phyloP scores from a whole-genome alignment of 2,888 invertebrate species.

The Disparrhopalites patrizii region DNA sequence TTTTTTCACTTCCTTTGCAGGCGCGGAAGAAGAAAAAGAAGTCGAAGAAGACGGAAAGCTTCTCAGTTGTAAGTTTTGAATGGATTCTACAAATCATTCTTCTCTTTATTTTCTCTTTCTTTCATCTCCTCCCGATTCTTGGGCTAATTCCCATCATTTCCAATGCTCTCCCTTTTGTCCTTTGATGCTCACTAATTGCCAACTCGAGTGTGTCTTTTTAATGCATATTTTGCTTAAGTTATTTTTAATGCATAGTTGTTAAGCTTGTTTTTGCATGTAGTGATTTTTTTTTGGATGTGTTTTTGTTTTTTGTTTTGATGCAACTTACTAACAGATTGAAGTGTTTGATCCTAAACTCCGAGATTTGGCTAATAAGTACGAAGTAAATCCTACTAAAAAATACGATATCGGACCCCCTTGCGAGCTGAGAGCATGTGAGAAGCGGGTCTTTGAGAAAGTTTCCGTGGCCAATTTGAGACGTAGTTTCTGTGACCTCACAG shows the following conservation, averaged over 20 bases:
- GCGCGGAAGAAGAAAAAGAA: constrained; percentile 34
- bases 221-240: neutral
- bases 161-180: too few relatives aligned
- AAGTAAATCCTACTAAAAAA: constrained; percentile 4
- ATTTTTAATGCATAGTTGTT: constrained; percentile 5
- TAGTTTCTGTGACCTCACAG: constrained; percentile 28
- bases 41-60: constrained; percentile 31
- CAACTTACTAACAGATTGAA: too few relatives aligned
- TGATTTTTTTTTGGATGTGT: neutral
- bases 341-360: constrained; percentile 25
- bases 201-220: too few relatives aligned
- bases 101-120: neutral
- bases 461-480: constrained; percentile 39
- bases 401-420: neutral
- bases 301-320: constrained; percentile 2
- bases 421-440: constrained; percentile 33
- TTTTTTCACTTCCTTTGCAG: constrained; percentile 7
- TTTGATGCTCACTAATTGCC: too few relatives aligned
- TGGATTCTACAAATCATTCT: neutral
- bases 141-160: too few relatives aligned
- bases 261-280: neutral
- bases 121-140: too few relatives aligned
- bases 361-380: constrained; percentile 24
- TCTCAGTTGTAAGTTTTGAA: constrained; percentile 36
- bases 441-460: constrained; percentile 44